phyloP scores from a whole-genome alignment of 2,888 invertebrate genomes.

The Ischnus inquisitorius region DNA sequence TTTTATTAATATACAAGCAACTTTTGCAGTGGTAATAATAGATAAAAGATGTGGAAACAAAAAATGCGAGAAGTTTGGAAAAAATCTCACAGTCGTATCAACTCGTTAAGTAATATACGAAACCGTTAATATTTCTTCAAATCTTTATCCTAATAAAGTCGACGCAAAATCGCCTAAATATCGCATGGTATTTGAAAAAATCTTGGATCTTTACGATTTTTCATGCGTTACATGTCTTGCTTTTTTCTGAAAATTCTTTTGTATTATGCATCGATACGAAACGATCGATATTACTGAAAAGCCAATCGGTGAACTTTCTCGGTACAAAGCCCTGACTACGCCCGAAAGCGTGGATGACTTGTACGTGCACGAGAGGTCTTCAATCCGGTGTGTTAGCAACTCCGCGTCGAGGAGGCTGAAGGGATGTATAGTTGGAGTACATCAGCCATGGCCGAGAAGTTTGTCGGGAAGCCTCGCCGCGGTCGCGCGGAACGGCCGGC shows the following conservation, averaged over 20 bases:
- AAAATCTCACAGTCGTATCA: too few species aligned
- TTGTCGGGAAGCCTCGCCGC: slow-evolving; percentile 59
- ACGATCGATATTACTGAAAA: slow-evolving; percentile 54
- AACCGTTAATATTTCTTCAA: too few species aligned
- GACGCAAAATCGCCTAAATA: neutral
- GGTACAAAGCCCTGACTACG: slow-evolving; percentile 76
- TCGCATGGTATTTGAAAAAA: neutral
- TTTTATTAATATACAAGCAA: too few species aligned
- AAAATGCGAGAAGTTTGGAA: too few species aligned
- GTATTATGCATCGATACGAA: neutral
- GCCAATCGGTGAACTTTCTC: slow-evolving; percentile 66
- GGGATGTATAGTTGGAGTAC: neutral
- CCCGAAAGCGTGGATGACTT: slow-evolving; percentile 74
- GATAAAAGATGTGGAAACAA: too few species aligned
- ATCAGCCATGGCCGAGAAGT: slow-evolving; percentile 58
- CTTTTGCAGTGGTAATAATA: too few species aligned
- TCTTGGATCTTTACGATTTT: neutral
- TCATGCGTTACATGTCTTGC: too few species aligned
- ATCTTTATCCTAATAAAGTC: too few species aligned
- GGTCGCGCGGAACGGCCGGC: slow-evolving; percentile 73
- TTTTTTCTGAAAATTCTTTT: neutral
- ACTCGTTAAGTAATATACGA: too few species aligned
- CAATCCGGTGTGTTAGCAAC: slow-evolving; percentile 45
- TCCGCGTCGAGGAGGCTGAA: slow-evolving; percentile 26
- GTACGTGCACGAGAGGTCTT: slow-evolving; percentile 32